A percentile compares a stretch with the other conserved stretches of the same genome.
Conservation (phyloP, 2,888 invertebrate species). For the Dinocampus coccinellae region DNA sequence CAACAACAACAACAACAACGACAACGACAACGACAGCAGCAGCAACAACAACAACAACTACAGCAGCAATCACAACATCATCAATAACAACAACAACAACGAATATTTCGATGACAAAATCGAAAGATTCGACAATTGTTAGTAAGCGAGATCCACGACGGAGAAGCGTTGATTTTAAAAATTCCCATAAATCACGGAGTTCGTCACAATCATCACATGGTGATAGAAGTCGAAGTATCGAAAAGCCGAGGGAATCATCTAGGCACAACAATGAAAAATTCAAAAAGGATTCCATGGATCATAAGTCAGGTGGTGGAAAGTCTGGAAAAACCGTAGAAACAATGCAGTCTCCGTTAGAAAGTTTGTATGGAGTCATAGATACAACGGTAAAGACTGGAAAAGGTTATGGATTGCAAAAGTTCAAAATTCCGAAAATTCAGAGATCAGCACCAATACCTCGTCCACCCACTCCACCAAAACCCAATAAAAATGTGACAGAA, state of each 20-base stretch:
- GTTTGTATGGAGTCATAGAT: slow-evolving; percentile 69
- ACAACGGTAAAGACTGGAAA: slow-evolving; percentile 67
- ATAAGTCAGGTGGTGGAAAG: slow-evolving; percentile 47
- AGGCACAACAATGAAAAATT: slow-evolving; percentile 35
- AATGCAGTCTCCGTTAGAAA: slow-evolving; percentile 70
- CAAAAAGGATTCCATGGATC: slow-evolving; percentile 46
- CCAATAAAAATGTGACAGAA: neutral
- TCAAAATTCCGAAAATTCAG: slow-evolving; percentile 72
- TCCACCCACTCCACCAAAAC: slow-evolving; percentile 46
- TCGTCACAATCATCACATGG: slow-evolving; percentile 23
- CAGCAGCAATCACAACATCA: neutral
- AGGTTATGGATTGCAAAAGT: slow-evolving; percentile 71
- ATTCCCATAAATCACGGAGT: slow-evolving; percentile 25
- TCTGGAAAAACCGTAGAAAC: slow-evolving; percentile 53
- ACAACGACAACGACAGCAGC: slow-evolving; percentile 26
- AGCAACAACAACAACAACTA: slow-evolving; percentile 28
- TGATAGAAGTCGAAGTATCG: slow-evolving; percentile 17
- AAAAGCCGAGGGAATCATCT: slow-evolving; percentile 33
- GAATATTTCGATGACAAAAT: slow-evolving; percentile 11
- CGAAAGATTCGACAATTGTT: slow-evolving; percentile 36
- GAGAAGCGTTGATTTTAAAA: slow-evolving; percentile 43
- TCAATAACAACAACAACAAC: slow-evolving; percentile 3
- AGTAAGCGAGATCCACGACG: slow-evolving; percentile 53
- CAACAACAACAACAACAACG: slow-evolving; percentile 19
- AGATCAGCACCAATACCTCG: slow-evolving; percentile 55